phyloP scores from a whole-genome alignment of 2,113 vertebrate species.

The Castor canadensis region DNA sequence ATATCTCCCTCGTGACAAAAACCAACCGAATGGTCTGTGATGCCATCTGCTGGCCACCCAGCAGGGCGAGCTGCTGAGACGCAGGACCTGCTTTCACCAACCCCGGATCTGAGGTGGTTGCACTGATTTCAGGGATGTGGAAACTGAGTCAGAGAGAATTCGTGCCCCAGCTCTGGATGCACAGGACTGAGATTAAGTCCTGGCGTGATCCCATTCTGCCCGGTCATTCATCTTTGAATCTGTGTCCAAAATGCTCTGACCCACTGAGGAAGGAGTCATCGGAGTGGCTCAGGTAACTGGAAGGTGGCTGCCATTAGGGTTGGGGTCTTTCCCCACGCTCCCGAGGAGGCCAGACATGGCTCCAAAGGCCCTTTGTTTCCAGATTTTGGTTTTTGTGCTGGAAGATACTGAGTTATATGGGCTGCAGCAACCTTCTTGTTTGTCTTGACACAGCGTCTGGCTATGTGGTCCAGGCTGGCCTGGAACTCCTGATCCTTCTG shows the following conservation, averaged over 20 bases:
- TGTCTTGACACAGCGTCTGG: not conserved
- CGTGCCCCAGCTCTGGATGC: not conserved
- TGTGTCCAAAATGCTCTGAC: not conserved
- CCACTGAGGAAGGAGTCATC: not conserved
- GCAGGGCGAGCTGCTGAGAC: accelerated
- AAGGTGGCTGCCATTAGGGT: not conserved
- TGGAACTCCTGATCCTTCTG: not conserved
- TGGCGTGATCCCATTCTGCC: not conserved
- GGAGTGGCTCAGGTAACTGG: not conserved
- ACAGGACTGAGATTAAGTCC: not conserved
- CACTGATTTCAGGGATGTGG: not conserved
- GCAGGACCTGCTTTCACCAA: no score
- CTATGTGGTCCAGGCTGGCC: not conserved
- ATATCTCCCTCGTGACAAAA: not conserved
- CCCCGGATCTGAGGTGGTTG: accelerated
- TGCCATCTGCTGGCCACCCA: not conserved
- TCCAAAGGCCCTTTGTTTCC: not conserved
- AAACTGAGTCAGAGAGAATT: not conserved
- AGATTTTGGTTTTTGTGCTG: not conserved
- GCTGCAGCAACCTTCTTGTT: no score
- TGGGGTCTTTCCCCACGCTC: no score
- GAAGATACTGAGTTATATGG: not conserved
- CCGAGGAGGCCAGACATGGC: not conserved
- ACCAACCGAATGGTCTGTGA: no score
- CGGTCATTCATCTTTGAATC: not conserved